phyloP scores from a whole-genome alignment of 37 sponge, comb jelly and placozoan species.

The Petrosia ficiformis region DNA sequence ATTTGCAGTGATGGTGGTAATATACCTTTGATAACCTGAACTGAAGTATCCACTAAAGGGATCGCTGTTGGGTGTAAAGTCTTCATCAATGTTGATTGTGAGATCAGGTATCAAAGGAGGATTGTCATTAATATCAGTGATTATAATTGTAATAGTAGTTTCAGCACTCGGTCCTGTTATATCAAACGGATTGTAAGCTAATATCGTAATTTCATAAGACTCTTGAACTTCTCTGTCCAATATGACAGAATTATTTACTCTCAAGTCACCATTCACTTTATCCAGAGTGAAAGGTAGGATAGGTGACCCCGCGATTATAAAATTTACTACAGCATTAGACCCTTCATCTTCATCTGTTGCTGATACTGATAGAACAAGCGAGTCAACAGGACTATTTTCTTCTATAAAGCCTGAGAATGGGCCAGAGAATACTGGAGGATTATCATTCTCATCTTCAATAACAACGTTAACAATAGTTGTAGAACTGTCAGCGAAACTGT shows the following conservation, averaged over 20 bases:
- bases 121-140: conserved; percentile 51
- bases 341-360: conserved; percentile 49
- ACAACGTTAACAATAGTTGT: background rate
- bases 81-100: conserved; percentile 8
- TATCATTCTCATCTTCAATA: conserved; percentile 54
- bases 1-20: conserved; percentile 16
- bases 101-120: conserved; percentile 28
- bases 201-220: conserved; percentile 1
- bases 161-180: background rate
- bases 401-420: conserved; percentile 7
- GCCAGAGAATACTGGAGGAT: conserved; percentile 44
- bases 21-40: background rate
- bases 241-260: background rate
- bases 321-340: conserved; percentile 22
- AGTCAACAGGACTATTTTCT: conserved; percentile 31
- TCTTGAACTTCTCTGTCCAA: conserved; percentile 24
- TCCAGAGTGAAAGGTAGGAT: conserved; percentile 4
- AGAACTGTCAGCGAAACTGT: conserved; percentile 4
- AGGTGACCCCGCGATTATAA: background rate
- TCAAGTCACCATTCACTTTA: background rate
- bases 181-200: conserved; percentile 30
- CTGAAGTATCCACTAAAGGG: too few relatives aligned
- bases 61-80: conserved; percentile 32
- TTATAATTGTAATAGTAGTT: conserved; percentile 15
- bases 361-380: conserved; percentile 15